A percentile compares a stretch with the other conserved stretches of the same genome.
These are phyloP conservation scores for Lepidurus arcticus DNA, from an alignment of 1,140 invertebrate genomes.

Conservation along the genomic window DNA sequence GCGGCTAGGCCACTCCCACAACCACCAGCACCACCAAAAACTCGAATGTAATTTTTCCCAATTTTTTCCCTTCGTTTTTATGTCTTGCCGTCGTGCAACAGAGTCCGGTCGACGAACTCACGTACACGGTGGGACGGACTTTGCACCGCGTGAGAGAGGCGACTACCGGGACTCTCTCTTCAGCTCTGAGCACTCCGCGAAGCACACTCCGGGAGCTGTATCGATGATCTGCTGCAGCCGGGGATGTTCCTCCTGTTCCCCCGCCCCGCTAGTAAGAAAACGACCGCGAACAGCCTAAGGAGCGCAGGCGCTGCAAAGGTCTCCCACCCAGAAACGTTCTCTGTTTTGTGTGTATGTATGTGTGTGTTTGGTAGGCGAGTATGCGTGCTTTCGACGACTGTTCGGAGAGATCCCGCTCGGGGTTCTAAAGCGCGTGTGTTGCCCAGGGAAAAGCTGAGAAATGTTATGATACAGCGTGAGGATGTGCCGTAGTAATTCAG, in stretches of 20 bases:
- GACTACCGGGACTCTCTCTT: neutral
- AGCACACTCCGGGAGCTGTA: slow-evolving; percentile 17
- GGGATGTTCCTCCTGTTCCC: neutral
- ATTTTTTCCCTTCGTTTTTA: neutral
- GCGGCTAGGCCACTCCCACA: neutral
- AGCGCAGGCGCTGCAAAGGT: slow-evolving; percentile 6
- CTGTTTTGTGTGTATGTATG: neutral
- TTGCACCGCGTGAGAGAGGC: neutral
- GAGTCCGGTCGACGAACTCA: neutral
- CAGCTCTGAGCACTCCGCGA: neutral
- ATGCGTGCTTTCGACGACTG: too few species aligned
- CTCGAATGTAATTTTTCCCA: too few species aligned
- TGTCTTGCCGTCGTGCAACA: neutral
- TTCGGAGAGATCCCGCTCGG: too few species aligned
- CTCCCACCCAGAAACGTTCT: neutral
- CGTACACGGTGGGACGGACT: neutral
- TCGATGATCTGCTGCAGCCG: slow-evolving; percentile 15
- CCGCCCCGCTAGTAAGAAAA: neutral
- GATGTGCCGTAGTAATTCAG: too few species aligned
- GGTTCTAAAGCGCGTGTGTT: too few species aligned
- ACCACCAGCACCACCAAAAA: neutral
- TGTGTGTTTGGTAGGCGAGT: neutral
- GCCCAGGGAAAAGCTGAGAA: too few species aligned
- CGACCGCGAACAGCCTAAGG: neutral
- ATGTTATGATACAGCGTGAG: too few species aligned